Evolutionary conservation across 2,888 invertebrate genomes (phyloP).

Genomic region (Hanleya hanleyi): DNA sequence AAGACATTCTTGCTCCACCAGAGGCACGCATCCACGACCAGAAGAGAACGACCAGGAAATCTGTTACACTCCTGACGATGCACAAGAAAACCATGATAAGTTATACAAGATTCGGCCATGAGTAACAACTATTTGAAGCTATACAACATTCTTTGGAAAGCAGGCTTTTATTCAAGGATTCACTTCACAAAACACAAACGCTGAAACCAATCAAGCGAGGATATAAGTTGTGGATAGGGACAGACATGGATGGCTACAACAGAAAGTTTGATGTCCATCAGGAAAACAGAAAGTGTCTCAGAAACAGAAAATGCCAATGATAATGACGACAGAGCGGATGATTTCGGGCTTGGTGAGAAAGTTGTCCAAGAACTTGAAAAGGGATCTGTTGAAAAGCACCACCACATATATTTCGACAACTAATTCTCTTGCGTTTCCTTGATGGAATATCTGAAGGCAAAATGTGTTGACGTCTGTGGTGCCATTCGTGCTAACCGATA

Average conservation of each 20-base stretch:
- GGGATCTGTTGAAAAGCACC: background rate
- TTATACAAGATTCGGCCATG: slow-evolving; percentile 18
- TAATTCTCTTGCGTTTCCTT: background rate
- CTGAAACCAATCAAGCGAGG: slow-evolving; percentile 29
- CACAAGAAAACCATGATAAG: slow-evolving; percentile 16
- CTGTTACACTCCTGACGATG: too few relatives aligned
- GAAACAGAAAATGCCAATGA: background rate
- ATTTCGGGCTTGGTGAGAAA: background rate
- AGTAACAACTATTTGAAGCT: slow-evolving; percentile 18
- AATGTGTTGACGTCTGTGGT: background rate
- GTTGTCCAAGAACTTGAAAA: background rate
- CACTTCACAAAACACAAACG: slow-evolving; percentile 21
- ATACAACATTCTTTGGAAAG: background rate
- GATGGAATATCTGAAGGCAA: background rate
- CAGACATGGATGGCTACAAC: slow-evolving; percentile 7
- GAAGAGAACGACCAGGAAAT: too few relatives aligned
- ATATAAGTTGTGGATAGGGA: slow-evolving; percentile 11
- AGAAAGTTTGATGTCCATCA: slow-evolving; percentile 11
- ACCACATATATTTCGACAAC: slow-evolving; percentile 9
- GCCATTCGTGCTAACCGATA: slow-evolving; percentile 3
- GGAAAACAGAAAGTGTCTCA: background rate
- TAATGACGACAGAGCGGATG: background rate
- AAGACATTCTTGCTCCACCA: too few relatives aligned
- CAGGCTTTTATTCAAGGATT: slow-evolving; percentile 26
- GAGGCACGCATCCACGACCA: too few relatives aligned